These are phyloP conservation scores for Epiblema foenella DNA, from an alignment of 2,888 invertebrate genomes.

Conservation along the genomic window DNA sequence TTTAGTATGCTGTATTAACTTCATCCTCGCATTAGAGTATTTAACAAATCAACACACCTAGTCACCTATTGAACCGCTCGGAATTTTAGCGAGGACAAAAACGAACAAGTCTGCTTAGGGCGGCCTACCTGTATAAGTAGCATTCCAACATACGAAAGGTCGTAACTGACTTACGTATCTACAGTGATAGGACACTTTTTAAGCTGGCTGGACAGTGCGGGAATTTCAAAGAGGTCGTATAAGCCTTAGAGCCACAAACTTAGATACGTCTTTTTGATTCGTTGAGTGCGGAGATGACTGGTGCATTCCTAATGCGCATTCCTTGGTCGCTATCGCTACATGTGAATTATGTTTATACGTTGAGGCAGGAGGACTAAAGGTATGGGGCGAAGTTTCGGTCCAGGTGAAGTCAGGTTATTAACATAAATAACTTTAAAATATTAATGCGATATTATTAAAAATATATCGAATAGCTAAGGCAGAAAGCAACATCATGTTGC, in stretches of 20 bases:
- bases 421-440: no score
- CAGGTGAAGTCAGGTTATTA: neutral
- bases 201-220: neutral
- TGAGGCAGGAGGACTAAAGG: neutral
- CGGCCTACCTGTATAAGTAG: constrained; percentile 27
- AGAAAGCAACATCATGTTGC: no score
- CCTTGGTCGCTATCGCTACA: constrained; percentile 8
- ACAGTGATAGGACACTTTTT: neutral
- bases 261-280: neutral
- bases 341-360: constrained; percentile 23
- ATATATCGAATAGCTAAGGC: no score
- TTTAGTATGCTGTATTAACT: no score
- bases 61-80: constrained; percentile 5
- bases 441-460: no score
- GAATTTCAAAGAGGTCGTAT: neutral
- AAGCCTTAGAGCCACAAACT: neutral
- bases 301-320: constrained; percentile 36
- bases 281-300: constrained; percentile 11
- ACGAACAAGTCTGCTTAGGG: neutral
- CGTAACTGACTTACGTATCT: neutral
- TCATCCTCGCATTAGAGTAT: neutral
- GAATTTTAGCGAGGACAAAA: constrained; percentile 15
- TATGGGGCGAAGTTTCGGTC: neutral
- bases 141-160: neutral
- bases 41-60: constrained; percentile 8